Evolutionary conservation across 2,888 invertebrate species (phyloP), one percentile per base, ranked within the genome.

Genomic region (Pseudococcus longispinus): DNA sequence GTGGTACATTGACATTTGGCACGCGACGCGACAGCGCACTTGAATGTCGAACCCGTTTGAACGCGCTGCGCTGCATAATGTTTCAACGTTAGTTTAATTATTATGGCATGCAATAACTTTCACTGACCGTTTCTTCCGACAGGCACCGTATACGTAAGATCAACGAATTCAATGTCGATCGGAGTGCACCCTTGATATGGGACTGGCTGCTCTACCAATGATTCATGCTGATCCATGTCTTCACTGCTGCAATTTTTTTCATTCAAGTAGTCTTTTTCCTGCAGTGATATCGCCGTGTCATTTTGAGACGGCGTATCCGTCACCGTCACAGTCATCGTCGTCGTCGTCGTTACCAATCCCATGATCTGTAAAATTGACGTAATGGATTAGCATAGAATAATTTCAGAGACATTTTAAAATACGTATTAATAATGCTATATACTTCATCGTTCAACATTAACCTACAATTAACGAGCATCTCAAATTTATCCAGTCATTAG

Each of bases 141-240:
- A 2, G 95, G 94, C 44, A 97, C 96, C 0, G 94, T 94, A 90
- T 95, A 97, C 0, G 94, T 94, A 74, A 98, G 91, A 90, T 97
- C 96, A 89, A 93, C 93, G 91, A 97, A 98, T 90, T 95, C 95
- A 88, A 98, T 93, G 91, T 96, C 94, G 85, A 97, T 93, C 0
- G 95, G 93, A 2, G 94, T 93, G 90, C 94, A 80, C 60, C 83
- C 51, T 65, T 60, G 37, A 65, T 46, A 32, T 37, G 42, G 4
- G 42, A 51, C 26, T 18, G 84, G 37, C 26, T 65, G 44, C 32
- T 20, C 15, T 60, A 84, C 37, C 84, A 84, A 84, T 37, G 55
- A 65, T 42, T 55, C 42, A n/a, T 42, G 29, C 65, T 84, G 84
- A 32, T 83, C 44, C 51, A 51, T 51, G 55, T 83, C 83, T 32